Base-by-base conservation (phyloP, 2,797 vertebrate genomes). In the Enteromius paludinosus region DNA sequence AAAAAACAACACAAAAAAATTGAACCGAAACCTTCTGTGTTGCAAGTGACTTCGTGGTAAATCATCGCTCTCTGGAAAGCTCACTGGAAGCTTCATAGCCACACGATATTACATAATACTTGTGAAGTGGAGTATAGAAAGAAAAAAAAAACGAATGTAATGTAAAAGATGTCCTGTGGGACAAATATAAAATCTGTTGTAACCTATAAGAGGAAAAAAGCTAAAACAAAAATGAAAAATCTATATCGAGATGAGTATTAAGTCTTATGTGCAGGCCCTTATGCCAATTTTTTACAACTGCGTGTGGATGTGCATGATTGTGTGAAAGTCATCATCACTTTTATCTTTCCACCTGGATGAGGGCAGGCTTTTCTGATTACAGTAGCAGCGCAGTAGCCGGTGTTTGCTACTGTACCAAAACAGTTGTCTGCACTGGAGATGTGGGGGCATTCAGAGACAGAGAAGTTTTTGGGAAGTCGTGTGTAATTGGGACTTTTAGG, bases 11-110 rank as follows among this genome's bases (percentile, higher is more conserved):
- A 30, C n/a, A 30, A n/a, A 38, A 74, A 75, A 75, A 75, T 59
- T 80, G 81, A 83, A 83, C 81, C 61, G 81, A 83, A 83, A 83
- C 81, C 41, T 82, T 59, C 59, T 30, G 65, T 83, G 81, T 83
- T 83, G 81, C 81, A 83, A 83, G 81, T 77, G n/a, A 83, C 25
- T 76, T 82, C 0, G 79, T 77, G 72, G 52, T 77, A 81, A 72
- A 54, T 83, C 38, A 61, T 59, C 25, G 12, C 49, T 75, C 35
- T 45, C 43, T 75, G 71, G 49, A 41, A 66, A 68, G 52, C 61
- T 65, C 61, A 15, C 45, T 82, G 59, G 30, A 71, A 80, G 79
- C 69, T 30, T 81, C 79, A 62, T 62, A 64, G 71, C 69, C 56
- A 64, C 56, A 74, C 41, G n/a, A 81, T 64, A 73, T 81, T 73